phyloP scores from a whole-genome alignment of 2,113 vertebrate species.

The Phrynosoma platyrhinos region DNA sequence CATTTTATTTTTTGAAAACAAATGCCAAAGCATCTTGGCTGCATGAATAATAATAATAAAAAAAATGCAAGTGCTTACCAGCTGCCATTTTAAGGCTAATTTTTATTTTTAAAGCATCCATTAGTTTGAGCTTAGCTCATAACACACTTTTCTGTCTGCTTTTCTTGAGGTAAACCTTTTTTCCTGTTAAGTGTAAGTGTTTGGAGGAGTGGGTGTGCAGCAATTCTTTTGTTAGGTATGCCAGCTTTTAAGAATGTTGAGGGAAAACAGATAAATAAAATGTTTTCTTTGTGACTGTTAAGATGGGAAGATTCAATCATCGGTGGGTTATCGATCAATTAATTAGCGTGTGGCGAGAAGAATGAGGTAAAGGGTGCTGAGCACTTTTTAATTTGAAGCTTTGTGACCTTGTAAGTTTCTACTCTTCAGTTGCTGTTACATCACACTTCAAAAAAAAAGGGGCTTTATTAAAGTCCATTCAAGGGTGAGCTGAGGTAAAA shows the following conservation, averaged over 20 bases:
- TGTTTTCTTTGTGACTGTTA: conserved; percentile 46
- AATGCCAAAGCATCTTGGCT: conserved; percentile 52
- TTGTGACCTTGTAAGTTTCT: conserved; percentile 67
- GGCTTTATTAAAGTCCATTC: conserved; percentile 67
- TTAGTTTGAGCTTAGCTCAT: conserved; percentile 50
- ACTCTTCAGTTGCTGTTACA: conserved; percentile 69
- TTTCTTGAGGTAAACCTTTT: conserved; percentile 56
- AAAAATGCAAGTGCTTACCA: conserved; percentile 56
- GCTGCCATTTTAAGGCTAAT: conserved; percentile 73
- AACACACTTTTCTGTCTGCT: conserved; percentile 53
- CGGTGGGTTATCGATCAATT: conserved; percentile 52
- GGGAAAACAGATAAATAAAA: conserved; percentile 2
- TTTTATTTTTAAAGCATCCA: conserved; percentile 61
- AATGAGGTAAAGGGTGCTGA: conserved; percentile 65
- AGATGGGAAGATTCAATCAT: conserved; percentile 52
- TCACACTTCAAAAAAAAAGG: conserved; percentile 63
- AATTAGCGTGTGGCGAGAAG: conserved; percentile 65
- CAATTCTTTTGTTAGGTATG: conserved; percentile 51
- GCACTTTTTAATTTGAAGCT: conserved; percentile 65
- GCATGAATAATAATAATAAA: conserved; percentile 11
- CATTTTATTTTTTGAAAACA: conserved; percentile 21
- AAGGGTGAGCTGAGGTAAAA: conserved; percentile 66
- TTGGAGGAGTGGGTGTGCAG: fast-evolving
- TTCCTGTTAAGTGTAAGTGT: background rate
- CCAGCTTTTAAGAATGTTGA: conserved; percentile 17